Base-by-base conservation (phyloP, 2,113 vertebrate species). In the Takifugu flavidus region DNA sequence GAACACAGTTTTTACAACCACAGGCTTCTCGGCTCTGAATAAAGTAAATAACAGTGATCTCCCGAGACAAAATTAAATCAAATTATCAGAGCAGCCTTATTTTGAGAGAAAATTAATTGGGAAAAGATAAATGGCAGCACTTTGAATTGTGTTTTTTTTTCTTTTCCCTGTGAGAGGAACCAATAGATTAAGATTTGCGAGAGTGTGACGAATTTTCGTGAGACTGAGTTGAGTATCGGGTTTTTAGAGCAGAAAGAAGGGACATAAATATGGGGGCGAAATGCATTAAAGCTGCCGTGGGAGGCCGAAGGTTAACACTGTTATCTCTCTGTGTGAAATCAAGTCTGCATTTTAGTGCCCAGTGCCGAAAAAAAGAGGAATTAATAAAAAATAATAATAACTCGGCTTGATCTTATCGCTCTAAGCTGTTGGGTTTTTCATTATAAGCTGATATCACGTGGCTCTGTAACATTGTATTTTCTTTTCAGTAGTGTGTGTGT, bases 391-490 rank as follows among this genome's bases (percentile, higher is more conserved):
- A 39, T 39, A 39, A 39, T 69, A 81, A 75, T 67, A 82, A 80
- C 56, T 71, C 55, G 2, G 56, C 57, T 71, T 70, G 76, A 86
- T 82, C 54, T 13, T 83, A 84, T 86, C 82, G 67, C 25, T 65
- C 47, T 73, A 82, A 83, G 84, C 78, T 73, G 63, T 66, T 64
- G 68, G 65, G 54, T 65, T 79, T 87, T 86, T 77, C 74, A 86
- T 86, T 88, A 80, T 75, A 61, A 56, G 67, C 63, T 70, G 59
- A 77, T 84, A 79, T 63, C 64, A 60, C 53, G 6, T 28, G 0
- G 47, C 27, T 46, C 46, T 11, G 27, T 64, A 69, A 72, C 68
- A 82, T 73, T 63, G 42, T 55, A 50, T 74, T 70, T 69, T 77
- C 58, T 25, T 54, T 72, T 68, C 25, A 39, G 34, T 10, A 10